Evolutionary conservation across 2,113 vertebrate species (phyloP).

Genomic region (Eulemur macaco): DNA sequence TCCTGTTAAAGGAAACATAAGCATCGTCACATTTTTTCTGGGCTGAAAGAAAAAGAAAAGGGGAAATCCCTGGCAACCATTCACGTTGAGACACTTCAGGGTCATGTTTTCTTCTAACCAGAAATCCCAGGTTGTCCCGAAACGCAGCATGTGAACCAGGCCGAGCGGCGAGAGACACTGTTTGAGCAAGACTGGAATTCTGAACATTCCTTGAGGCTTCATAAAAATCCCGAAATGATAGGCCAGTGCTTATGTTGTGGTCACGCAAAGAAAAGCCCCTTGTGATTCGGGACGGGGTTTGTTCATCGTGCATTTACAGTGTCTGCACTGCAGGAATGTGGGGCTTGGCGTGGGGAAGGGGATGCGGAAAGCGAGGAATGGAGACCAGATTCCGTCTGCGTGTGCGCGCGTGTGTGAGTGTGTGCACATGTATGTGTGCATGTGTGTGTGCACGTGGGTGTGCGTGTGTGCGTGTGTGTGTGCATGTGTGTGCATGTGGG

Average conservation of each 20-base stretch:
- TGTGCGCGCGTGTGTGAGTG: not conserved
- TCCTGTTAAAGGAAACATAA: conserved; percentile 38
- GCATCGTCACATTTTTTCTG: not conserved
- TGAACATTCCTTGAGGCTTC: conserved; percentile 57
- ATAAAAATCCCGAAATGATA: conserved; percentile 64
- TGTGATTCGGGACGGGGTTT: conserved; percentile 9
- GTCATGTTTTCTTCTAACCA: not conserved
- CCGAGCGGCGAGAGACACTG: not conserved
- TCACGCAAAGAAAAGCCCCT: conserved; percentile 68
- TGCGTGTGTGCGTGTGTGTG: not conserved
- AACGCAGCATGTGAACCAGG: not conserved
- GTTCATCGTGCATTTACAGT: conserved; percentile 51
- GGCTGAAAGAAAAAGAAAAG: not conserved
- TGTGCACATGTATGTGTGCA: too few relatives aligned
- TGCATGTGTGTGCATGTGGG: too few relatives aligned
- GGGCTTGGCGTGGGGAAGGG: conserved; percentile 47
- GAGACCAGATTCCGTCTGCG: not conserved
- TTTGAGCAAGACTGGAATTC: conserved; percentile 65
- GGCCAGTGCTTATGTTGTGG: conserved; percentile 66
- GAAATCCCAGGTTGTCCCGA: conserved; percentile 36
- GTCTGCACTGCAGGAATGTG: conserved; percentile 63
- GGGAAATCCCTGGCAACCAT: not conserved
- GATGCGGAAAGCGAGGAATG: not conserved
- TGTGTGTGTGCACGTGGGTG: too few relatives aligned
- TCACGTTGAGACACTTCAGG: not conserved